These are phyloP conservation scores for Mimachlamys varia DNA, from an alignment of 2,888 invertebrate species.

Conservation along the genomic window DNA sequence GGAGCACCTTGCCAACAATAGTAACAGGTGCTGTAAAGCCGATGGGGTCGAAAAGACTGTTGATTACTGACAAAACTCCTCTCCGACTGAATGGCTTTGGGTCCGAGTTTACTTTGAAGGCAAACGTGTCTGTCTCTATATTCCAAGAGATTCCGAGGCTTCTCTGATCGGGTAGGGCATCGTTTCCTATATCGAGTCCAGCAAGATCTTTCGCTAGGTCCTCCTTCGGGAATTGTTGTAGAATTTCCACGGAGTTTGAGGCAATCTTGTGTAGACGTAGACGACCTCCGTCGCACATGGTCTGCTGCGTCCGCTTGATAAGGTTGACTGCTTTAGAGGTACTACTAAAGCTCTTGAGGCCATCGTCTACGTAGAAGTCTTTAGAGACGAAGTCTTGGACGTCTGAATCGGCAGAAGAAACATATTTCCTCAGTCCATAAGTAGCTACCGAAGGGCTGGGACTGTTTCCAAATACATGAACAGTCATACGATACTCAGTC, in stretches of 20 bases:
- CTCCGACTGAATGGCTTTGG: slow-evolving; percentile 51
- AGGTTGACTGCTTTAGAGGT: neutral
- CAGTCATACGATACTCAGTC: neutral
- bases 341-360: no score
- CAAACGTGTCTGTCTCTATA: slow-evolving; percentile 51
- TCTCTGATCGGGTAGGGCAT: slow-evolving; percentile 45
- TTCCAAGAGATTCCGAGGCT: slow-evolving; percentile 53
- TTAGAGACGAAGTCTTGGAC: neutral
- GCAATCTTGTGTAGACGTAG: slow-evolving; percentile 45
- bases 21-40: slow-evolving; percentile 55
- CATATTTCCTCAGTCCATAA: neutral
- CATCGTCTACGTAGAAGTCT: neutral
- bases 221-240: slow-evolving; percentile 54
- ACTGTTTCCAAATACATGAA: neutral
- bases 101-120: slow-evolving; percentile 1
- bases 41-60: slow-evolving; percentile 58
- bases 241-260: slow-evolving; percentile 51
- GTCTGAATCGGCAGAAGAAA: neutral
- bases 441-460: neutral
- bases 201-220: slow-evolving; percentile 54
- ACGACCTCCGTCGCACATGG: neutral
- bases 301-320: neutral
- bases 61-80: slow-evolving; percentile 55
- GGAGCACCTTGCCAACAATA: slow-evolving; percentile 53
- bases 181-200: slow-evolving; percentile 50